Percentiles rank a stretch among this genome's conserved stretches.
phyloP scores from a whole-genome alignment of 2,888 invertebrate species.

The Flexamia atlantica region DNA sequence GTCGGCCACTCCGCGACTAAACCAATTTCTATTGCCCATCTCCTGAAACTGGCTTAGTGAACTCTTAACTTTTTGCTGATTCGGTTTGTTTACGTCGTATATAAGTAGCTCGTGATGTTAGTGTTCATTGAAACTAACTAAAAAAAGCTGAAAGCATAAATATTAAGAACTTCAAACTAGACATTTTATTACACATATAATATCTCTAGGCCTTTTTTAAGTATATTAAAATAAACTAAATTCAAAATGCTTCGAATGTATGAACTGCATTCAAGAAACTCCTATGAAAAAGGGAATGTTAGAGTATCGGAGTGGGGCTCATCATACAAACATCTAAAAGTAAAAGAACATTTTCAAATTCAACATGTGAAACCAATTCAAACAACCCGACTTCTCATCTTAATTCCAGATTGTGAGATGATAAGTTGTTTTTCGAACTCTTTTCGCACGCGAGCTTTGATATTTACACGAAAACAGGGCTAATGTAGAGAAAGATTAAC shows the following conservation, averaged over 20 bases:
- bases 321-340: too few species aligned
- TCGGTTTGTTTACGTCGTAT: neutral
- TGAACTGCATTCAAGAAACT: too few species aligned
- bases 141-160: too few species aligned
- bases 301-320: too few species aligned
- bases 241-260: too few species aligned
- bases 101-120: too few species aligned
- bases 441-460: neutral
- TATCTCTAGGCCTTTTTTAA: too few species aligned
- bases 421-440: neutral
- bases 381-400: neutral
- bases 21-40: neutral
- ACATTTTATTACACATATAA: too few species aligned
- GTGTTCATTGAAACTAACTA: too few species aligned
- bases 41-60: neutral
- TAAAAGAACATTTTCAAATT: neutral
- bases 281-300: too few species aligned
- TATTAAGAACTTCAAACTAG: too few species aligned
- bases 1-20: neutral
- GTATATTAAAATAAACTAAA: too few species aligned
- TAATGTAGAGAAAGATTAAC: conserved; percentile 9
- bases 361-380: conserved; percentile 1
- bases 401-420: conserved; percentile 8
- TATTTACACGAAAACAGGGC: neutral
- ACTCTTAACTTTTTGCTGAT: neutral